These are phyloP conservation scores for Heteromyza rotundicornis DNA, from an alignment of 2,888 invertebrate species.

Conservation along the genomic window DNA sequence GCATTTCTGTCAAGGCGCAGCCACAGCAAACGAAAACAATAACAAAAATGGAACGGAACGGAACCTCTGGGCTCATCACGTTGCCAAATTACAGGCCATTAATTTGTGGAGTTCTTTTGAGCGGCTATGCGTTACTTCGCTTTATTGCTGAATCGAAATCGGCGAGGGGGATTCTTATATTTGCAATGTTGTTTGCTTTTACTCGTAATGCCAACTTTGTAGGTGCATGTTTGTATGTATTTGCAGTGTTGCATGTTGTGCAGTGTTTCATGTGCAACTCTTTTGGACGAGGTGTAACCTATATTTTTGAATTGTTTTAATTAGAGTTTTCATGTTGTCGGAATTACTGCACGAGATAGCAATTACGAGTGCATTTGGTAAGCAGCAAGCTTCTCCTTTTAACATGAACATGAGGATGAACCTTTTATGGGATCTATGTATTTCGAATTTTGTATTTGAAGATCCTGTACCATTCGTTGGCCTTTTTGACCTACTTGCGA, in stretches of 20 bases:
- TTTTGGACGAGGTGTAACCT: constrained; percentile 40
- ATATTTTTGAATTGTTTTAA: constrained; percentile 43
- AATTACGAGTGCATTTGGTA: neutral
- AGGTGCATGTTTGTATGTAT: too few relatives aligned
- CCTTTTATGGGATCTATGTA: too few relatives aligned
- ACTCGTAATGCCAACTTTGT: neutral
- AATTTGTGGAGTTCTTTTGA: constrained; percentile 30
- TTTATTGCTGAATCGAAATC: neutral
- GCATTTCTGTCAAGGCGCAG: too few relatives aligned
- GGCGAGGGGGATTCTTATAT: too few relatives aligned
- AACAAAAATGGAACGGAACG: neutral
- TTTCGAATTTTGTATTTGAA: too few relatives aligned
- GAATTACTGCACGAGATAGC: neutral
- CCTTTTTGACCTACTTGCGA: too few relatives aligned
- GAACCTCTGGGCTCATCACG: constrained; percentile 25
- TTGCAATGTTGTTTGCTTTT: neutral
- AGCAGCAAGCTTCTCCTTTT: too few relatives aligned
- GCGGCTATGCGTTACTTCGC: neutral
- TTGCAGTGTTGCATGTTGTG: neutral
- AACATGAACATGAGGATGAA: too few relatives aligned
- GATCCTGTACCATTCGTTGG: too few relatives aligned
- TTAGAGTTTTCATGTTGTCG: constrained; percentile 34
- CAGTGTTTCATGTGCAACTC: neutral
- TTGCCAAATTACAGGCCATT: constrained; percentile 45
- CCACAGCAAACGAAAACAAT: neutral